Evolutionary conservation across 2,888 invertebrate genomes (phyloP), one percentile per base, ranked within the genome.

Genomic region (Zootermopsis nevadensis): DNA sequence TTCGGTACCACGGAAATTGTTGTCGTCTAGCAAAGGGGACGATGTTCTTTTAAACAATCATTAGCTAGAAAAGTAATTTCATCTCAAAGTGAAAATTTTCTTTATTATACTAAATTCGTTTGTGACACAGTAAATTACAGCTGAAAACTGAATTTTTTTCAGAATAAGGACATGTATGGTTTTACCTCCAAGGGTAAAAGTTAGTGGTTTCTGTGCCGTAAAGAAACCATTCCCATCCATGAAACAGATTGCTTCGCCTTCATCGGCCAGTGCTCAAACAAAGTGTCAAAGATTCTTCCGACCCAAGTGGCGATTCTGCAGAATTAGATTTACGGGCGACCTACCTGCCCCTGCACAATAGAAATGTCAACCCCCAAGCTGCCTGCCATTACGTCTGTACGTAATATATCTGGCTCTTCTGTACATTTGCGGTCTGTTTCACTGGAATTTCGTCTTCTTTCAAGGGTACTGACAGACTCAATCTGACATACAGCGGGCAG

Each of bases 351-450:
- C 48, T 38, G 79, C n/a, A 79, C 55, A 79, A 79, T 79, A 27
- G 79, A 79, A 79, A 79, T 79, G 79, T 79, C 79, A 79, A 79
- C 60, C 38, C 35, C 27, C 60, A 35, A 60, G 42, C 27, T 30
- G 42, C 76, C 27, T 30, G 42, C 76, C 76, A 76, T 76, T 76
- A 76, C 76, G 42, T 27, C 60, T 60, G 79, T 31, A 77, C 35
- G 79, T 79, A 79, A 79, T 79, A 66, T 79, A 79, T 79, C 79
- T 79, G 38, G 24, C 60, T 79, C 79, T 79, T 66, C 79, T 79
- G 35, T 66, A 66, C 66, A 79, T 79, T 79, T 79, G 79, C 66
- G 79, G 79, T 79, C 66, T 55, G 38, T 31, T 79, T 79, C 79
- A 66, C 79, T 48, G 79, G 79, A 79, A 79, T 79, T 66, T 66